Evolutionary conservation across 2,888 invertebrate genomes (phyloP), one percentile per base, ranked within the genome.

Genomic region (Colostygia pectinataria): DNA sequence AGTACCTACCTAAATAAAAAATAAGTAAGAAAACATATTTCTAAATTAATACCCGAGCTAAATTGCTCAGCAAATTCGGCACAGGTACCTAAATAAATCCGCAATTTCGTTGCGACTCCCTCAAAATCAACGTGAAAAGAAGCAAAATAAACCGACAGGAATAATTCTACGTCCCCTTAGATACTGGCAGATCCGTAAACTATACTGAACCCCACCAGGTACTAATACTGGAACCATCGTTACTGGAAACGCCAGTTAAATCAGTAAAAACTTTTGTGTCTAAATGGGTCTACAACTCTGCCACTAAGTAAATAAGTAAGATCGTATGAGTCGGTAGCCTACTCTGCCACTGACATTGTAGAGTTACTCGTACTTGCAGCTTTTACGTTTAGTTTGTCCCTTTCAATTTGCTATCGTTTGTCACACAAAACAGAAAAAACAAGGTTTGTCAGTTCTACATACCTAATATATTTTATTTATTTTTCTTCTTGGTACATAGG

Each of bases 91-190:
- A 45, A 47, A 55, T 48, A 29, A 37, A 49, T 53, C 33, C 31
- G 46, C 53, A 55, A 53, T 57, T 57, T 55, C 46, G 44, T 47
- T 24, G 41, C 39, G 38, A 37, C n/a, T 25, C 46, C 33, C 36
- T 44, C 47, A 47, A 58, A 59, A 59, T 52, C 53, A 53, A 45
- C 48, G 52, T 39, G 44, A 65, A 69, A 68, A 66, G 64, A 64
- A 67, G 66, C 63, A 68, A 78, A 80, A 71, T 71, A 80, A 80
- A 77, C 69, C 65, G 72, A 70, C 74, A 67, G 68, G 73, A 78
- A 80, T 80, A 79, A 80, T 81, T 80, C 74, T 66, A 71, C 66
- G 72, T 65, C 77, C 78, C 80, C 77, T 77, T 69, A 77, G 77
- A 77, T 71, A 66, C 73, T 69, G 70, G 69, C 42, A 46, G 68